Percentiles rank a stretch among this genome's conserved stretches.
Evolutionary conservation across 2,113 vertebrate species (phyloP).

Genomic region (Cephalopholis sonnerati): DNA sequence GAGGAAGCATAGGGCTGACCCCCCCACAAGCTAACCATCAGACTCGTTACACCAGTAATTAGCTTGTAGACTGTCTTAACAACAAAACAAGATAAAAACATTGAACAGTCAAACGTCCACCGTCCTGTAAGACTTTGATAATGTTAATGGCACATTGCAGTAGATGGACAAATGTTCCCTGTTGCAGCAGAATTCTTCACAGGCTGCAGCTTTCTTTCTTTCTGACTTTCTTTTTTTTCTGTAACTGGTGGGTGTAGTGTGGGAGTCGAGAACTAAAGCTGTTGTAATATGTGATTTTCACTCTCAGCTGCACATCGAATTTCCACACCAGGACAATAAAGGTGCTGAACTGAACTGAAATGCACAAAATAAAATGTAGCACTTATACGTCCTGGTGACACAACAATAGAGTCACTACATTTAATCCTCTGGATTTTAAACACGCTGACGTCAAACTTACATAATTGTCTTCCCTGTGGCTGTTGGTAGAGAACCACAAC

Average conservation of each 20-base stretch:
- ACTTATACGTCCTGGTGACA: neutral
- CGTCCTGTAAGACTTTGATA: neutral
- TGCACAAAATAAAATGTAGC: neutral
- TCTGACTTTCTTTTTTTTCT: neutral
- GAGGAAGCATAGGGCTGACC: no score
- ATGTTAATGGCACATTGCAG: neutral
- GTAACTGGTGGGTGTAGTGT: slow-evolving; percentile 32
- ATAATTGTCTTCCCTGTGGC: slow-evolving; percentile 14
- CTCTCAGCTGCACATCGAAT: slow-evolving; percentile 4
- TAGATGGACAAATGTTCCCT: slow-evolving; percentile 10
- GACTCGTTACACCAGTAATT: no score
- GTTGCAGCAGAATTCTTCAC: slow-evolving; percentile 1
- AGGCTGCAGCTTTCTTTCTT: slow-evolving; percentile 7
- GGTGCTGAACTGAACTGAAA: neutral
- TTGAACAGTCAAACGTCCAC: neutral
- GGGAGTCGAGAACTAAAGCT: slow-evolving; percentile 28
- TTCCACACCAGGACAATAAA: neutral
- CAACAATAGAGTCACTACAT: neutral
- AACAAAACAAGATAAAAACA: neutral
- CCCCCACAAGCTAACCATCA: neutral
- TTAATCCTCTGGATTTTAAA: slow-evolving; percentile 10
- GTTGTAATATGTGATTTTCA: slow-evolving; percentile 16
- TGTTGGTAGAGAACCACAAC: neutral
- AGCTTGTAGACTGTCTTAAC: no score
- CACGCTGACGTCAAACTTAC: slow-evolving; percentile 6